A percentile compares a stretch with the other conserved stretches of the same genome.
Conservation (phyloP, 2,113 vertebrate genomes). For the Psephotus haematonotus region DNA sequence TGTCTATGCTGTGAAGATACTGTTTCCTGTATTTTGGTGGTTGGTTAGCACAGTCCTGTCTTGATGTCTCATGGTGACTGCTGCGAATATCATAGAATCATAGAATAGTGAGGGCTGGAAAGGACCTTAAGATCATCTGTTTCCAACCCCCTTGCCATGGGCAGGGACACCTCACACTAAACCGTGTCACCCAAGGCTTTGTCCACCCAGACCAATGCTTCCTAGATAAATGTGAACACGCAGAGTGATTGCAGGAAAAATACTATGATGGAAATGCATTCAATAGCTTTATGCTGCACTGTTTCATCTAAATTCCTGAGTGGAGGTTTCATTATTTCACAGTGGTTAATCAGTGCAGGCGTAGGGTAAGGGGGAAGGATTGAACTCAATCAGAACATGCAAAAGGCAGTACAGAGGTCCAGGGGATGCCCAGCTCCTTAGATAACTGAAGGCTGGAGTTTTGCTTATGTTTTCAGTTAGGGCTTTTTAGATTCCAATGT, state of each 20-base stretch:
- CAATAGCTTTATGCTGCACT: neutral
- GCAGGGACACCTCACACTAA: too few relatives aligned
- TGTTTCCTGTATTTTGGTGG: neutral
- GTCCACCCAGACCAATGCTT: neutral
- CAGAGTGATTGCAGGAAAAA: neutral
- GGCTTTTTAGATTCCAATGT: neutral
- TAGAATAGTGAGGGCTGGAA: too few relatives aligned
- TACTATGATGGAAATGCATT: neutral
- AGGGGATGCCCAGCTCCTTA: neutral
- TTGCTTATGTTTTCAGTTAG: neutral
- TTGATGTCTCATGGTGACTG: neutral
- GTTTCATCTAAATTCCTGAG: neutral
- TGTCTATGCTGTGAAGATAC: neutral
- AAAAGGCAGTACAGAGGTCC: neutral
- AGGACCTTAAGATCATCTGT: too few relatives aligned
- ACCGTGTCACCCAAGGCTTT: too few relatives aligned
- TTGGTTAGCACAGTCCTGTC: neutral
- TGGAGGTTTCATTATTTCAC: neutral
- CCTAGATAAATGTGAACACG: neutral
- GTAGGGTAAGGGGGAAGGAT: rapidly evolving
- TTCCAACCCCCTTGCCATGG: too few relatives aligned
- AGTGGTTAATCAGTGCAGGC: neutral
- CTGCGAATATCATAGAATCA: neutral
- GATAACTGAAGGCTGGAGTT: neutral
- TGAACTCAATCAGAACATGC: neutral